Evolutionary conservation across 2,888 invertebrate species (phyloP).

Genomic region (Epinotia demarniana): DNA sequence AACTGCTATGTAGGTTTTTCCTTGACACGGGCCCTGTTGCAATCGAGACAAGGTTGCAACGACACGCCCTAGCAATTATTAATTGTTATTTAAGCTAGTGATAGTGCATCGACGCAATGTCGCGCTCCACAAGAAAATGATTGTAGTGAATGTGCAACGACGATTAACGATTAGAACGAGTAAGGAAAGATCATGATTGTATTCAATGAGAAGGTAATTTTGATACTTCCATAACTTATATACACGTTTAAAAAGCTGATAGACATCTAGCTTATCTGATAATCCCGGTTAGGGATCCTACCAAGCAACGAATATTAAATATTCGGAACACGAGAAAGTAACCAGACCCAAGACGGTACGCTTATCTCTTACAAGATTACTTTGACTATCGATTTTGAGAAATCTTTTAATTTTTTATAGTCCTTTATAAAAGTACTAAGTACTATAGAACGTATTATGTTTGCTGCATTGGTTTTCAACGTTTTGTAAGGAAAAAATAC

Average conservation of each 20-base stretch:
- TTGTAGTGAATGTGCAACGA: conserved; percentile 34
- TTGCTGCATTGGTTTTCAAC: conserved; percentile 11
- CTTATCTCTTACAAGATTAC: conserved; percentile 70
- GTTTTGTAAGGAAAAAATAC: conserved; percentile 7
- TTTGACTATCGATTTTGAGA: conserved; percentile 65
- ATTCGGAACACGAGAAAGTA: conserved; percentile 61
- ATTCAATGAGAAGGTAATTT: neutral
- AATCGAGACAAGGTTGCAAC: conserved; percentile 80
- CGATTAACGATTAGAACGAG: conserved; percentile 23
- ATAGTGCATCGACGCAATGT: conserved; percentile 51
- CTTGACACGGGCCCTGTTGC: conserved; percentile 83
- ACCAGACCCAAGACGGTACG: conserved; percentile 57
- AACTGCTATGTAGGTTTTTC: conserved; percentile 82
- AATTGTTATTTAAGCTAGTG: conserved; percentile 80
- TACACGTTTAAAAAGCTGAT: conserved; percentile 16
- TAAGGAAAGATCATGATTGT: conserved; percentile 14
- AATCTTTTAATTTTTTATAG: conserved; percentile 61
- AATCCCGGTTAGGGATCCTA: conserved; percentile 50
- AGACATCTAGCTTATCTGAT: conserved; percentile 48
- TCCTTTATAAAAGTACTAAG: conserved; percentile 59
- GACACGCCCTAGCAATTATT: conserved; percentile 83
- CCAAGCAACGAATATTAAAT: conserved; percentile 59
- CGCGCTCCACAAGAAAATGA: conserved; percentile 33
- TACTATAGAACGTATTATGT: conserved; percentile 45
- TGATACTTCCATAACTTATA: neutral